phyloP scores from a whole-genome alignment of 2,113 vertebrate species.

The Thunnus maccoyii region DNA sequence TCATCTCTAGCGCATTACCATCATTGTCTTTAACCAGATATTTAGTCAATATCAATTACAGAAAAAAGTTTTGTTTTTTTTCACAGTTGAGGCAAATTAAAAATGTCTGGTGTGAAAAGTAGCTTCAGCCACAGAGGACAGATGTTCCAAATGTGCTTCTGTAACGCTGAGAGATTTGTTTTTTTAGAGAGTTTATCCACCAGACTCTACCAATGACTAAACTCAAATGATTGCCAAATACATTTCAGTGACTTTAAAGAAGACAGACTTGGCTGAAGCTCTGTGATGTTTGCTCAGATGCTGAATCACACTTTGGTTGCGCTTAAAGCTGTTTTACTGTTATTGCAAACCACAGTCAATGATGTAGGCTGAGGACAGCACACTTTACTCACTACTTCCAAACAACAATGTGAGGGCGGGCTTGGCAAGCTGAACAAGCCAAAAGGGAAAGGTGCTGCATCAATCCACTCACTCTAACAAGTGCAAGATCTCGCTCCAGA shows the following conservation, averaged over 20 bases:
- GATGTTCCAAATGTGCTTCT: constrained; percentile 23
- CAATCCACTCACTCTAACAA: constrained; percentile 42
- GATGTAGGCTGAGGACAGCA: constrained; percentile 44
- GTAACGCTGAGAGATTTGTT: not conserved
- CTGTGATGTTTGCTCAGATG: constrained; percentile 49
- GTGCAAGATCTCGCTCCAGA: constrained; percentile 16
- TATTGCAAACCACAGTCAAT: constrained; percentile 42
- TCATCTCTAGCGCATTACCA: not conserved
- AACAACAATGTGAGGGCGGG: constrained; percentile 49
- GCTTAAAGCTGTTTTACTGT: constrained; percentile 41
- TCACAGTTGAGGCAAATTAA: not conserved
- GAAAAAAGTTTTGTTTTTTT: not conserved
- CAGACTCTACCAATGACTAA: constrained; percentile 42
- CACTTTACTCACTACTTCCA: constrained; percentile 31
- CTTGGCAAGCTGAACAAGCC: constrained; percentile 30
- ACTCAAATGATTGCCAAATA: constrained; percentile 49
- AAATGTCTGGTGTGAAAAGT: not conserved
- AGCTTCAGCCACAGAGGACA: not conserved
- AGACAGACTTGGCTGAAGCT: constrained; percentile 53
- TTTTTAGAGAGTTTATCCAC: constrained; percentile 10
- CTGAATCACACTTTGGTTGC: constrained; percentile 69
- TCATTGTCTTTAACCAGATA: not conserved
- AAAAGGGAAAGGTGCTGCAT: constrained; percentile 23
- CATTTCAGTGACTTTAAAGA: constrained; percentile 52
- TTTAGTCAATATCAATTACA: not conserved